A percentile compares a stretch with the other conserved stretches of the same genome.
These are phyloP conservation scores for Thera britannica DNA, from an alignment of 2,888 invertebrate species.

Conservation along the genomic window DNA sequence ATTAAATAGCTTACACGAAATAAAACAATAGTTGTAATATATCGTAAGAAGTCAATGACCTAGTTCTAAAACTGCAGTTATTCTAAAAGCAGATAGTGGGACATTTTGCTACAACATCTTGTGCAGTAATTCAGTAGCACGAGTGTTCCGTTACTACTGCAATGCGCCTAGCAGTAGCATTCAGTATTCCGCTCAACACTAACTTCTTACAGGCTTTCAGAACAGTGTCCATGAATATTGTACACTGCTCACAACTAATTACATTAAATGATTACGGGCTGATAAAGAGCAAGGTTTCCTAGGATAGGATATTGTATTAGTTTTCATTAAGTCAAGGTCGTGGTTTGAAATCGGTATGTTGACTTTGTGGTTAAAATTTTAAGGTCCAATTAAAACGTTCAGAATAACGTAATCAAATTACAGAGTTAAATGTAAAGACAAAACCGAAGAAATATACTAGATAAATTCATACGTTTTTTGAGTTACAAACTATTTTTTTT, in stretches of 20 bases:
- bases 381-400: no score
- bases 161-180: slow-evolving; percentile 17
- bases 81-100: not conserved
- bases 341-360: not conserved
- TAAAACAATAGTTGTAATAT: no score
- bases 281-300: not conserved
- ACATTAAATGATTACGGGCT: slow-evolving; percentile 1
- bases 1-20: no score
- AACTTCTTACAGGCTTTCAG: slow-evolving; percentile 4
- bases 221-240: not conserved
- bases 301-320: not conserved
- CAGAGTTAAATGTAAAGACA: no score
- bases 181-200: slow-evolving; percentile 6
- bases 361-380: no score
- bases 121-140: slow-evolving; percentile 7
- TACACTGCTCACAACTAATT: not conserved
- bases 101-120: slow-evolving; percentile 5
- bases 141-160: slow-evolving; percentile 7
- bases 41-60: not conserved
- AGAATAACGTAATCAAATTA: no score
- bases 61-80: not conserved
- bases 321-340: not conserved
- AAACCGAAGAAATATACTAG: no score
- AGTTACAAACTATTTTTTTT: no score
- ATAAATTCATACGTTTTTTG: no score